Evolutionary conservation across 2,797 vertebrate genomes (phyloP).

Genomic region (Hydrolagus colliei): DNA sequence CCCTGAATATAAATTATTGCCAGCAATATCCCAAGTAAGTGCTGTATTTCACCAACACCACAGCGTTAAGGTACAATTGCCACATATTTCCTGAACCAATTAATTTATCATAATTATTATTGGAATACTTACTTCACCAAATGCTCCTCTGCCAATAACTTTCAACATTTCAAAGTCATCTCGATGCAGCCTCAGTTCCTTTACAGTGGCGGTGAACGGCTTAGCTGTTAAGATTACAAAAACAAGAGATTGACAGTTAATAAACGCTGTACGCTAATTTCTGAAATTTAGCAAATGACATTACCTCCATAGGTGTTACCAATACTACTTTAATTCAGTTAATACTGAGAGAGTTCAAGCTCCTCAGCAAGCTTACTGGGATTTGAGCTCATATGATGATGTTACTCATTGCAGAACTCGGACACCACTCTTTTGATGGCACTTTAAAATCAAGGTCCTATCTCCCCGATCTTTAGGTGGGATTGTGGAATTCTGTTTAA

Average conservation of each 20-base stretch:
- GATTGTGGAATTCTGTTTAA: too few species aligned
- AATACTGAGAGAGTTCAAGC: too few species aligned
- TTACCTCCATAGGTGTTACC: too few species aligned
- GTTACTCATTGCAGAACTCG: too few species aligned
- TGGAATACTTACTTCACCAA: slow-evolving; percentile 75
- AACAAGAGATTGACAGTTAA: not conserved
- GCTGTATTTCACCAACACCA: not conserved
- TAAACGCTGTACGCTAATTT: not conserved
- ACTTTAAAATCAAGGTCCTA: too few species aligned
- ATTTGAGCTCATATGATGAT: too few species aligned
- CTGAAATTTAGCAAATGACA: not conserved
- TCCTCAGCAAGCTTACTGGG: too few species aligned
- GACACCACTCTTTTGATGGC: too few species aligned
- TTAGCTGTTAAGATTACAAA: slow-evolving; percentile 56
- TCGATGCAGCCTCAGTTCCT: slow-evolving; percentile 78
- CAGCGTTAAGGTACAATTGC: too few species aligned
- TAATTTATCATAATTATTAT: not conserved
- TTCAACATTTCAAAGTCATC: slow-evolving; percentile 93
- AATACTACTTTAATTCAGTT: too few species aligned
- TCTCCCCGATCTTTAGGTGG: too few species aligned
- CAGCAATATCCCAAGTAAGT: not conserved
- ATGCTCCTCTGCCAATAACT: slow-evolving; percentile 87
- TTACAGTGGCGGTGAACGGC: slow-evolving; percentile 77
- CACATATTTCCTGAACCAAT: not conserved
- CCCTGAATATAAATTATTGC: too few species aligned